Percentiles rank a stretch among this genome's conserved stretches.
These are phyloP conservation scores for Brachionus rubens DNA, from an alignment of 1,140 invertebrate species.

Conservation along the genomic window DNA sequence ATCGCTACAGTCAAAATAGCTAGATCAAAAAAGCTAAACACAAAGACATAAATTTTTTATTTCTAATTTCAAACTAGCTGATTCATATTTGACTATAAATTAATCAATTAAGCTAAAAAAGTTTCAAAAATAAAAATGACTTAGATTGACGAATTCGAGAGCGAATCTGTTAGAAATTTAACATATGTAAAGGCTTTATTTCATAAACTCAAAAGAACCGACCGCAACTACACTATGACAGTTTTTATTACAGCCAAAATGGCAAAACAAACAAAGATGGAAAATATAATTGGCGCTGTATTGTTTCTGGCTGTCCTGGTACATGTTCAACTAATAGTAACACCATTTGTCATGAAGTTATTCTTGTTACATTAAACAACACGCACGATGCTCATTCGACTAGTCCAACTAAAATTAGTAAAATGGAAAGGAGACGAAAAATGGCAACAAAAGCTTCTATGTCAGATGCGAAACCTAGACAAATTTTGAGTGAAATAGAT, in stretches of 20 bases:
- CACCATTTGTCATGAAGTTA: not conserved
- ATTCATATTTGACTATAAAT: too few species aligned
- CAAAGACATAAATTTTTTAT: too few species aligned
- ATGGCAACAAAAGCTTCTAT: not conserved
- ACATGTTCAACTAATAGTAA: not conserved
- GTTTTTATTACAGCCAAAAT: not conserved
- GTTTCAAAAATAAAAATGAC: too few species aligned
- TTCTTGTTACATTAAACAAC: not conserved
- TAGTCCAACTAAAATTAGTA: slow-evolving; percentile 2
- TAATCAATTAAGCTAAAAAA: too few species aligned
- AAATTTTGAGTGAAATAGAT: slow-evolving; percentile 1
- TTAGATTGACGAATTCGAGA: too few species aligned
- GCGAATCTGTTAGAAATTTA: too few species aligned
- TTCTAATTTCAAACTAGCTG: too few species aligned
- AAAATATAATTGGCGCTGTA: not conserved
- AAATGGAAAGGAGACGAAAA: slow-evolving; percentile 12
- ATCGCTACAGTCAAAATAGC: too few species aligned
- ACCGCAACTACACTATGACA: not conserved
- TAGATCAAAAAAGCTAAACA: too few species aligned
- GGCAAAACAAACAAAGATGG: not conserved
- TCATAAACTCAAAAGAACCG: not conserved
- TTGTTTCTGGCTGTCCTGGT: not conserved
- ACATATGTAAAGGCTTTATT: too few species aligned
- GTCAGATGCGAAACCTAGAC: slow-evolving; percentile 2
- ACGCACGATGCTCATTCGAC: not conserved